phyloP scores from a whole-genome alignment of 2,113 vertebrate genomes.

The Campylomormyrus numenius region DNA sequence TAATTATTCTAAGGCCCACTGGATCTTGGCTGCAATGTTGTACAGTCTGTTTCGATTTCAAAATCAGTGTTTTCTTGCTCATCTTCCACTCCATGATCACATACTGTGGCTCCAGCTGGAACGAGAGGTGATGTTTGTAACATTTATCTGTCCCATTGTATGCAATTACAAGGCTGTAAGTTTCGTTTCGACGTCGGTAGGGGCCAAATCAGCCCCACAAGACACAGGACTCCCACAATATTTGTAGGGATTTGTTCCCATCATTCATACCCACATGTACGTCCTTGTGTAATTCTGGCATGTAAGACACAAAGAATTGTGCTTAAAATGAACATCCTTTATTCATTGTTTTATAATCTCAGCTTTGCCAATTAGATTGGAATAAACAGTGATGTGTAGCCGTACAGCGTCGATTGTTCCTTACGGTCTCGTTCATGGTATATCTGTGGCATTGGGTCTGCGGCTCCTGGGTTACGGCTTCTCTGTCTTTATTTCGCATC shows the following conservation, averaged over 20 bases:
- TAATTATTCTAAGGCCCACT: constrained; percentile 23
- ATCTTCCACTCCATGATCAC: background rate
- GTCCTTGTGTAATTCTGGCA: background rate
- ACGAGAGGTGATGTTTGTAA: background rate
- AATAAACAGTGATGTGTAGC: background rate
- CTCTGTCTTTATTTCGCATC: background rate
- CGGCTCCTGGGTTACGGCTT: background rate
- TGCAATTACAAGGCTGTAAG: background rate
- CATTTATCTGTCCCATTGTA: background rate
- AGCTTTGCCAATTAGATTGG: background rate
- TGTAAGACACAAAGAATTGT: background rate
- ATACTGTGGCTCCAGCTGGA: background rate
- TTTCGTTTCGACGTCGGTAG: background rate
- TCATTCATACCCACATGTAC: background rate
- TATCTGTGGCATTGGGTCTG: background rate
- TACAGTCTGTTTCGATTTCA: background rate
- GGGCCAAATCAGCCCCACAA: background rate
- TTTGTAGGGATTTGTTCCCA: background rate
- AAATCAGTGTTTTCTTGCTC: background rate
- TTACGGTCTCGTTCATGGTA: background rate
- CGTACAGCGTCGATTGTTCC: background rate
- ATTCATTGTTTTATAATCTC: background rate
- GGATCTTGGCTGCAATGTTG: constrained; percentile 1
- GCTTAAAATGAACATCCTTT: background rate
- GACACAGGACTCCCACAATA: background rate